Conservation (phyloP, 2,797 vertebrate species). For the Apogon talboti region DNA sequence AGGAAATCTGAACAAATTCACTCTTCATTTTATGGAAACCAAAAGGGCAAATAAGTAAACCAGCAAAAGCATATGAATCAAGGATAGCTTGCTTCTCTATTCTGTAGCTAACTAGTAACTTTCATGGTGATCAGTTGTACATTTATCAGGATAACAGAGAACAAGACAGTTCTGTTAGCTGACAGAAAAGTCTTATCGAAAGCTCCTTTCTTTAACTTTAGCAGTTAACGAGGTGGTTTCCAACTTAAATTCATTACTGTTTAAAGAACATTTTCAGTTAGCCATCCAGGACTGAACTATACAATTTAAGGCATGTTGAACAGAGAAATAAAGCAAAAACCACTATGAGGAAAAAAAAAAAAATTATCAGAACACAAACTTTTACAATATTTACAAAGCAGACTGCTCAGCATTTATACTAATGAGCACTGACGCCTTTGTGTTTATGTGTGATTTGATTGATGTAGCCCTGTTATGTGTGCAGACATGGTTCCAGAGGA, state of each 20-base stretch:
- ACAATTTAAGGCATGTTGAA: constrained; percentile 87
- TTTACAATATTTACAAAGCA: constrained; percentile 81
- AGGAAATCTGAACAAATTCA: constrained; percentile 69
- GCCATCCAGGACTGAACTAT: constrained; percentile 72
- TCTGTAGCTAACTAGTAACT: constrained; percentile 55
- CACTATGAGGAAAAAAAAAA: constrained; percentile 48
- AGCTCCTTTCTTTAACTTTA: constrained; percentile 27
- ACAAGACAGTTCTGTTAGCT: constrained; percentile 34
- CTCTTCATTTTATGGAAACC: constrained; percentile 65
- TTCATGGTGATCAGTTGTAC: constrained; percentile 48
- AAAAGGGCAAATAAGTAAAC: constrained; percentile 65
- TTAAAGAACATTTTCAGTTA: constrained; percentile 64
- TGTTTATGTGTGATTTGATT: constrained; percentile 38
- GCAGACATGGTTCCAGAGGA: constrained; percentile 56
- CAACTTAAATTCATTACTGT: constrained; percentile 51
- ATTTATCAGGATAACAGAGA: constrained; percentile 46
- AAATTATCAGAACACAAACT: constrained; percentile 62
- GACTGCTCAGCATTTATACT: constrained; percentile 61
- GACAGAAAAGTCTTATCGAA: constrained; percentile 45
- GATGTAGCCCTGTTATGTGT: constrained; percentile 51
- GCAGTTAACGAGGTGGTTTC: constrained; percentile 57
- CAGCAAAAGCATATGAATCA: constrained; percentile 58
- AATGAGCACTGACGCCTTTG: constrained; percentile 57
- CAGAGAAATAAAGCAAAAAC: constrained; percentile 72
- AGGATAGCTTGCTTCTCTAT: constrained; percentile 40